Evolutionary conservation across 2,888 invertebrate genomes (phyloP).

Genomic region (Marronus borbonicus): DNA sequence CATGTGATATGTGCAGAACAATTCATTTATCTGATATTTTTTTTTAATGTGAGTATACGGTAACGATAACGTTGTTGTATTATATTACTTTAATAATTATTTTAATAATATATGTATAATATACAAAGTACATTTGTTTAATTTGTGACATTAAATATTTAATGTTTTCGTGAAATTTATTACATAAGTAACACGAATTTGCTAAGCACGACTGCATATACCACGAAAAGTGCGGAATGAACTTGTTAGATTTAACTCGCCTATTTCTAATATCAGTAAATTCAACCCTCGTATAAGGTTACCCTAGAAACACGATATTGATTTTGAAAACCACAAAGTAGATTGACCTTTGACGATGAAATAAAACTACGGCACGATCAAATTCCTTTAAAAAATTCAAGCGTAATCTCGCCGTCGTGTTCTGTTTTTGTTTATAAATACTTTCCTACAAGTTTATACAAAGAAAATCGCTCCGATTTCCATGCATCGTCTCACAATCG

Average conservation of each 20-base stretch:
- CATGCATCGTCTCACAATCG: not conserved
- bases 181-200: no score
- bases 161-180: no score
- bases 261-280: conserved; percentile 7
- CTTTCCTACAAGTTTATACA: not conserved
- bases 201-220: not conserved
- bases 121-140: not conserved
- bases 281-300: conserved; percentile 22
- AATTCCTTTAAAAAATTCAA: not conserved
- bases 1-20: no score
- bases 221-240: not conserved
- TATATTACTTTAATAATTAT: not conserved
- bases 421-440: conserved; percentile 6
- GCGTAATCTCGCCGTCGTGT: not conserved
- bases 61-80: not conserved
- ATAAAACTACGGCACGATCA: not conserved
- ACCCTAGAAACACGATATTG: conserved; percentile 46
- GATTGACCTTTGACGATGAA: conserved; percentile 38
- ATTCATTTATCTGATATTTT: not conserved
- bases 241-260: not conserved
- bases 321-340: conserved; percentile 42
- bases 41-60: not conserved
- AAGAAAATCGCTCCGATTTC: not conserved
- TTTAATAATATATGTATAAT: not conserved
- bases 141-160: no score